Base-by-base conservation (phyloP, 2,113 vertebrate genomes). In the Macquaria australasica region DNA sequence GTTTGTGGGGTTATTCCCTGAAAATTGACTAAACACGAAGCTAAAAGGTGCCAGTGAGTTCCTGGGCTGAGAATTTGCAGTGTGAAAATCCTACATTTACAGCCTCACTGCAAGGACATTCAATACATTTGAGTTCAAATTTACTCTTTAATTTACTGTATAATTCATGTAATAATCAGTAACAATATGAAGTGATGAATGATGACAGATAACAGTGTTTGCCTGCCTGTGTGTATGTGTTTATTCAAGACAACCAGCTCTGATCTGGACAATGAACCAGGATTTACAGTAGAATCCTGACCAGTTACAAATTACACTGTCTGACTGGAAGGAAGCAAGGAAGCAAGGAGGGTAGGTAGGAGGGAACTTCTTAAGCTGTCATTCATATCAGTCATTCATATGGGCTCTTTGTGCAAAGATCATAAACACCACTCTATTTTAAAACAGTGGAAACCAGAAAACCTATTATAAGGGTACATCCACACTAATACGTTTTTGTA, bases 211-310 rank as follows among this genome's bases (percentile, higher is more conserved):
- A 66, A n/a, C 25, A 10, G 31, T 68, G 28, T 59, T 12, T 58
- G 20, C 2, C 28, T 71, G 31, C 9, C 9, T 53, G 53, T 83
- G 37, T 10, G 6, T 48, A 64, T 66, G 23, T 68, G 18, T 10
- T 50, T 69, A 18, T n/a, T 69, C 2, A 34, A 34, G 50, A 34
- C 21, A 20, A 21, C 14, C 10, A 60, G 63, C 34, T 84, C 41
- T 41, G 70, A 84, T 68, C 37, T 74, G 71, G 55, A 85, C 77
- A 70, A 43, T 79, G 63, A 69, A 79, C 76, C 77, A 85, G 76
- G 76, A 79, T 74, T 43, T 75, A 14, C 50, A 50, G 41, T 10
- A 39, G 41, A 73, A 48, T 72, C 34, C 50, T 48, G 59, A 58
- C 25, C 67, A 39, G 67, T 64, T 77, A 71, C 5, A 77, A 50